Percentiles rank a stretch among this genome's conserved stretches.
These are phyloP conservation scores for Diaprepes abbreviatus DNA, from an alignment of 2,888 invertebrate species.

Conservation along the genomic window DNA sequence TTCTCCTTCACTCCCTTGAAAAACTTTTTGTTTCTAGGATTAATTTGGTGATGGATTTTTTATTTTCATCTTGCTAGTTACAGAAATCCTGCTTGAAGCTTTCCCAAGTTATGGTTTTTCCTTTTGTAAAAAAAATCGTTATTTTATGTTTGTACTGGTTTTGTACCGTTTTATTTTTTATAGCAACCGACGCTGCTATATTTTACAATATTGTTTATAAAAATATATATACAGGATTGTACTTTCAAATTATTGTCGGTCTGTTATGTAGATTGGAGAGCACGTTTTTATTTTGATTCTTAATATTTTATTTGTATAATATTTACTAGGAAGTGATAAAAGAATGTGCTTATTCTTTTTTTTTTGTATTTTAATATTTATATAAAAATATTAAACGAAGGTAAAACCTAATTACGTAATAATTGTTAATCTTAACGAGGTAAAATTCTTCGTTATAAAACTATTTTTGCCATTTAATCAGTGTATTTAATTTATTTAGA, in stretches of 20 bases:
- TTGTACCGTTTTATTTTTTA: conserved; percentile 19
- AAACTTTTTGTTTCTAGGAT: conserved; percentile 35
- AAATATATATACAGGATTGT: not conserved
- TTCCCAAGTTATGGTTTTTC: conserved; percentile 30
- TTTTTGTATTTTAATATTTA: too few relatives aligned
- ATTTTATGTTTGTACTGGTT: conserved; percentile 38
- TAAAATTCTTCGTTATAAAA: too few relatives aligned
- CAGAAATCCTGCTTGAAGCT: conserved; percentile 38
- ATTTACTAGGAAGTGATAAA: not conserved
- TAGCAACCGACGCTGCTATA: not conserved
- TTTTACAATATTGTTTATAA: not conserved
- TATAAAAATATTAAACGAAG: too few relatives aligned
- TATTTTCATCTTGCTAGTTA: conserved; percentile 34
- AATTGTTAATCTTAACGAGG: too few relatives aligned
- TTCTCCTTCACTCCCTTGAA: conserved; percentile 12
- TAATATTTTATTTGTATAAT: not conserved
- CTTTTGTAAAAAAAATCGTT: conserved; percentile 16
- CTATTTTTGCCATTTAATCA: too few relatives aligned
- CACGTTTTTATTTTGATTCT: conserved; percentile 19
- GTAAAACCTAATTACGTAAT: too few relatives aligned
- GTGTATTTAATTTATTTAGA: too few relatives aligned
- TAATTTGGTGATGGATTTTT: conserved; percentile 52
- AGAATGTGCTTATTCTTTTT: too few relatives aligned
- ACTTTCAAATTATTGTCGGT: not conserved
- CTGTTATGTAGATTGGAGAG: conserved; percentile 25